Evolutionary conservation across 2,888 invertebrate species (phyloP).

Genomic region (Caenorhabditis imperialis): DNA sequence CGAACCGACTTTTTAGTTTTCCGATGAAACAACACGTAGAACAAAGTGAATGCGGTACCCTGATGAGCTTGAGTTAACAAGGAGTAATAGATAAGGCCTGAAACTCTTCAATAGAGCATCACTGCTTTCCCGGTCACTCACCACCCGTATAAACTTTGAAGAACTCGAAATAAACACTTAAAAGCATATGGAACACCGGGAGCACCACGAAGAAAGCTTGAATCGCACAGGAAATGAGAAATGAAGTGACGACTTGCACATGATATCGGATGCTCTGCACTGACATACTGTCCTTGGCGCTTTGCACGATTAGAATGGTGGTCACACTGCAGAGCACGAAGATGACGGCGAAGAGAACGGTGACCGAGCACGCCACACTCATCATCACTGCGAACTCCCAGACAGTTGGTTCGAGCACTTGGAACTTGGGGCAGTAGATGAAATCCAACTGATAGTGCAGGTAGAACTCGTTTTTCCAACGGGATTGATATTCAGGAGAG

Average conservation of each 20-base stretch:
- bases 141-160: conserved; percentile 28
- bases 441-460: conserved; percentile 6
- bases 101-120: not conserved
- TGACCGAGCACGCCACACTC: conserved; percentile 12
- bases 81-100: conserved; percentile 23
- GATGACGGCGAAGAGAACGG: conserved; percentile 24
- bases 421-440: conserved; percentile 30
- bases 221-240: conserved; percentile 33
- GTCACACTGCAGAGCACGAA: conserved; percentile 34
- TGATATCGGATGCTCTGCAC: conserved; percentile 31
- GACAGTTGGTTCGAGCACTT: conserved; percentile 17
- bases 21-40: conserved; percentile 24
- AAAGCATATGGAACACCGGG: conserved; percentile 22
- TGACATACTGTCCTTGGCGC: conserved; percentile 36
- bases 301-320: conserved; percentile 24
- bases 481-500: conserved; percentile 11
- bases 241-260: conserved; percentile 31
- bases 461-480: conserved; percentile 16
- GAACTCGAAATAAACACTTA: conserved; percentile 33
- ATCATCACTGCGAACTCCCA: conserved; percentile 38
- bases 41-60: conserved; percentile 34
- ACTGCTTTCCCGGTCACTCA: not conserved
- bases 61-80: conserved; percentile 36
- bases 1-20: conserved; percentile 22
- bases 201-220: conserved; percentile 42